These are phyloP conservation scores for Recurvirostra avosetta DNA, from an alignment of 2,113 vertebrate genomes.

Conservation along the genomic window DNA sequence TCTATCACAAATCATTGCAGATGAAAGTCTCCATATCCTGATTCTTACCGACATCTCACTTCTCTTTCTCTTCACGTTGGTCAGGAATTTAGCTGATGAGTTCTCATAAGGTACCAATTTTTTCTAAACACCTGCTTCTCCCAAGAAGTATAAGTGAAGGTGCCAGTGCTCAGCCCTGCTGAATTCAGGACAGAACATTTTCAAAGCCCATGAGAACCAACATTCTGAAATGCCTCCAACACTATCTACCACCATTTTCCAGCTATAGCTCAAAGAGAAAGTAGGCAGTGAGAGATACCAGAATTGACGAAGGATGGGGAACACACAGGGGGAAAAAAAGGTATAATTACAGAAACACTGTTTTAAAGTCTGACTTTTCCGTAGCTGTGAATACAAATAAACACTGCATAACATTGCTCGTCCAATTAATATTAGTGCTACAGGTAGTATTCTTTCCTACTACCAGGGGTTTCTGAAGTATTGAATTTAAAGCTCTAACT, in stretches of 20 bases:
- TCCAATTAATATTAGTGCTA: background rate
- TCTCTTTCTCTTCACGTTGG: background rate
- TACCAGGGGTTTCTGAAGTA: background rate
- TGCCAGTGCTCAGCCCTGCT: background rate
- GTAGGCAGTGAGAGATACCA: background rate
- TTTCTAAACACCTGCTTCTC: background rate
- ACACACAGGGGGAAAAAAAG: background rate
- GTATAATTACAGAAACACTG: background rate
- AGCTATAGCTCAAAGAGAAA: background rate
- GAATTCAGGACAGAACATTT: background rate
- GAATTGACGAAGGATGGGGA: background rate
- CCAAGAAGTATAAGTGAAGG: background rate
- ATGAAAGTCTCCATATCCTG: background rate
- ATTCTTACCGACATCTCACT: background rate
- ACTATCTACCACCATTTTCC: background rate
- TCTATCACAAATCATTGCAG: background rate
- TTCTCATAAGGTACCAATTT: background rate
- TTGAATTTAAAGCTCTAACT: background rate
- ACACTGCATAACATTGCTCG: background rate
- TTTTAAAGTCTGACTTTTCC: background rate
- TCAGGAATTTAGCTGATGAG: background rate
- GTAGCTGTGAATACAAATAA: background rate
- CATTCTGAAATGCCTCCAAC: background rate
- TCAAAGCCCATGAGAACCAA: background rate
- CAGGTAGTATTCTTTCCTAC: background rate